A percentile compares a stretch with the other conserved stretches of the same genome.
These are phyloP conservation scores for Siniperca undulata DNA, from an alignment of 2,797 vertebrate genomes.

Conservation along the genomic window DNA sequence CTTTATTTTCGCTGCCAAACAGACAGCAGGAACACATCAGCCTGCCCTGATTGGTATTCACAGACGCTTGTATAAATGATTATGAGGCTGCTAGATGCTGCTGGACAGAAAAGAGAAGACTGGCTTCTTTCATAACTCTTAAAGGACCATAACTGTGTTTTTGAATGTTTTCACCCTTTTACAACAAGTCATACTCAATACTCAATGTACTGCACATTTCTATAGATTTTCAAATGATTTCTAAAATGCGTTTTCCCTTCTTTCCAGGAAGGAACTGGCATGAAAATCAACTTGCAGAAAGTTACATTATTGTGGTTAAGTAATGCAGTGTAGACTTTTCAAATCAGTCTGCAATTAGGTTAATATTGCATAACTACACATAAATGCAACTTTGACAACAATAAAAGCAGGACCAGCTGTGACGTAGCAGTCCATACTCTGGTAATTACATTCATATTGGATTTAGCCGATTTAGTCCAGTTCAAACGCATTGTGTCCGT, in stretches of 20 bases:
- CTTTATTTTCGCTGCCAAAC: constrained; percentile 73
- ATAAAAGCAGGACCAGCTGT: not conserved
- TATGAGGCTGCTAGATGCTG: constrained; percentile 53
- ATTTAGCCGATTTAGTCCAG: no score
- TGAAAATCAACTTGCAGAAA: not conserved
- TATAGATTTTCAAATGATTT: not conserved
- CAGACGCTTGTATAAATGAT: constrained; percentile 62
- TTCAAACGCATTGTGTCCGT: no score
- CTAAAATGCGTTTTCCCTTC: not conserved
- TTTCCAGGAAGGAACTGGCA: not conserved
- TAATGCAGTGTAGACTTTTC: not conserved
- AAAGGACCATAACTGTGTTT: not conserved
- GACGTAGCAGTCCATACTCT: not conserved
- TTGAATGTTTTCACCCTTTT: not conserved
- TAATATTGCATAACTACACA: not conserved
- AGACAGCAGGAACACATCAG: constrained; percentile 66
- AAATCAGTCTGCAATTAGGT: not conserved
- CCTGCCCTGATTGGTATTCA: constrained; percentile 70
- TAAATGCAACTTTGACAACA: not conserved
- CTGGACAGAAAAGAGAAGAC: constrained; percentile 49
- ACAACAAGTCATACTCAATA: not conserved
- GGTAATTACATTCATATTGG: no score
- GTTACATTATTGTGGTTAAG: not conserved
- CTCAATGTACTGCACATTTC: not conserved
- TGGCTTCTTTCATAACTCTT: not conserved